Conservation (phyloP, 2,113 vertebrate genomes). For the Marcusenius ussheri region DNA sequence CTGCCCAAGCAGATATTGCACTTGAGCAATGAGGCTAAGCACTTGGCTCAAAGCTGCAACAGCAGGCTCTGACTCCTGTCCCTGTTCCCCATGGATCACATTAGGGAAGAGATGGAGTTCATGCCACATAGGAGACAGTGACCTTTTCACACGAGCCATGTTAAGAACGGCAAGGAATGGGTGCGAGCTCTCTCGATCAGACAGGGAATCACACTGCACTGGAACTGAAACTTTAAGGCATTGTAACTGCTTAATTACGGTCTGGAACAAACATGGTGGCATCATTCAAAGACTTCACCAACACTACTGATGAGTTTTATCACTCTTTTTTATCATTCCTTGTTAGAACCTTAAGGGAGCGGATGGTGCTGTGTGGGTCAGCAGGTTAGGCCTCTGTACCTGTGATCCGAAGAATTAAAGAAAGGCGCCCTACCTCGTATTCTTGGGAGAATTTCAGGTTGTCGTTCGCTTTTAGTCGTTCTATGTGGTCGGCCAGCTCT, state of each 20-base stretch:
- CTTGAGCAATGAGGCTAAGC: neutral
- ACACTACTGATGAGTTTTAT: neutral
- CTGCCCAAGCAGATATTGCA: neutral
- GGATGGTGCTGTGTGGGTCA: neutral
- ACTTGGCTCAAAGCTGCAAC: neutral
- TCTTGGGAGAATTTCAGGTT: slow-evolving; percentile 98
- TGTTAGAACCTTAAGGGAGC: neutral
- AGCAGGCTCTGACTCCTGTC: neutral
- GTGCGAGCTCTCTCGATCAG: neutral
- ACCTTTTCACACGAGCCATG: neutral
- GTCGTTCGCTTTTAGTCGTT: slow-evolving; percentile 94
- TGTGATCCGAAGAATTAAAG: neutral
- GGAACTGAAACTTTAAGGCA: neutral
- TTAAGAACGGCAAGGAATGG: neutral
- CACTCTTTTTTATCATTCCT: neutral
- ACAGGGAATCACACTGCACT: neutral
- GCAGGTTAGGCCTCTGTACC: neutral
- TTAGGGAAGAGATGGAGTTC: slow-evolving; percentile 8
- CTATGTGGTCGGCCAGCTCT: slow-evolving; percentile 89
- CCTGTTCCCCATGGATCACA: neutral
- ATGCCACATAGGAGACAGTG: slow-evolving; percentile 12
- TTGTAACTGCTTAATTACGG: neutral
- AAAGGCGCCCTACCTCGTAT: slow-evolving; percentile 77
- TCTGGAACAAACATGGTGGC: neutral
- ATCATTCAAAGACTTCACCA: neutral